These are phyloP conservation scores for Tipula unca DNA, from an alignment of 2,888 invertebrate genomes.

Conservation along the genomic window DNA sequence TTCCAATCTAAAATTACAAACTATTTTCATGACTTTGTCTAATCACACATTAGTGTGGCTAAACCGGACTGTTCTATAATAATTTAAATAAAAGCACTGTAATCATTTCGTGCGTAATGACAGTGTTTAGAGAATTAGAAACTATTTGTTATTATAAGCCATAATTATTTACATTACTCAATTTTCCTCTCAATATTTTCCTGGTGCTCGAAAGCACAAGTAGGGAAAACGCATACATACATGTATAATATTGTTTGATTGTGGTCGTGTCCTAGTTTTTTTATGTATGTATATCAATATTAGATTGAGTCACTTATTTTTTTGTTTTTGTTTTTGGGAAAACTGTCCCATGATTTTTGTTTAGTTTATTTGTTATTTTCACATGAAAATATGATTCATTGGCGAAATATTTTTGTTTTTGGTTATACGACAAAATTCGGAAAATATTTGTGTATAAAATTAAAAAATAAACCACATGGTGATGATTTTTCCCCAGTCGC, in stretches of 20 bases:
- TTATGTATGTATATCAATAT: background rate
- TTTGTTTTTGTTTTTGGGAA: background rate
- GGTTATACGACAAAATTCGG: background rate
- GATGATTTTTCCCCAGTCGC: background rate
- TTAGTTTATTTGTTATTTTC: background rate
- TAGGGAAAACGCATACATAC: background rate
- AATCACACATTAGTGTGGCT: no score
- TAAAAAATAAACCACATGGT: background rate
- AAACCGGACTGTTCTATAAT: no score
- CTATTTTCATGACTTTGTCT: no score
- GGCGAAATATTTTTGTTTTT: background rate
- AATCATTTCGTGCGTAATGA: no score
- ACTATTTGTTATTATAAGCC: background rate
- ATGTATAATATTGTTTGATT: background rate
- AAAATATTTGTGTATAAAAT: background rate
- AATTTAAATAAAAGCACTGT: no score
- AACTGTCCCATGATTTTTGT: background rate
- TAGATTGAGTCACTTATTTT: background rate
- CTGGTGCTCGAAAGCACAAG: background rate
- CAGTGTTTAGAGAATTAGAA: no score
- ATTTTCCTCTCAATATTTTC: background rate
- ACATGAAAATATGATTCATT: background rate
- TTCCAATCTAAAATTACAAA: no score
- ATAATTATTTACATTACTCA: background rate
- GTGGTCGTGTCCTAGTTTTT: background rate